Evolutionary conservation across 2,888 invertebrate genomes (phyloP), one percentile per base, ranked within the genome.

Genomic region (Globia sparganii): DNA sequence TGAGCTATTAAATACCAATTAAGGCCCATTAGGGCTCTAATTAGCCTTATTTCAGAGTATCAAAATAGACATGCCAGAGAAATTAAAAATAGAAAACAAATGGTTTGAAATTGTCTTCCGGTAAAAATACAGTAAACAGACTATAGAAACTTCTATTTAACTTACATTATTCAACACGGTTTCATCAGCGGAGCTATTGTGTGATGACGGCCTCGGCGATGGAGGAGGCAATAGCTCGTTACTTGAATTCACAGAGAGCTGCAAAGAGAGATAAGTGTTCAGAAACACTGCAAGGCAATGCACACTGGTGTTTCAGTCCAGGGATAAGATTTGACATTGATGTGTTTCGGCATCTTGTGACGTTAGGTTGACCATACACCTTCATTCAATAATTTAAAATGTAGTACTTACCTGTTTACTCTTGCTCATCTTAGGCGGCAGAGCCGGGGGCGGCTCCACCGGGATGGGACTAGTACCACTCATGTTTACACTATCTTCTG

Each of bases 361-460:
- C 13, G 2, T 8, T 13, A 13, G 21, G 13, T 46, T 28, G 13
- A 46, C 21, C 8, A 5, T 46, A 46, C 11, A 65, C 2, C 46
- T 31, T 46, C 31, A 15, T 15, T 4, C 15, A 67, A 25, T 46
- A 46, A 46, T 31, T 34, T 5, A 2, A 77, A 49, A 25, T 40
- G 21, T n/a, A 34, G 0, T 56, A 31, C 21, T 74, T 89, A 94
- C 96, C 94, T 93, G 95, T 93, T 94, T 96, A 81, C 83, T 94
- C 87, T 93, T 96, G 88, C 91, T 97, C 94, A 94, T 96, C 91
- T 97, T 97, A 62, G 97, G 97, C 46, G 97, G 97, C 78, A 97
- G 89, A 31, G 97, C 97, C 4, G 97, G 87, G 21, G 97, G 87
- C 2, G 96, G 96, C 85, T 95, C 96, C 65, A 91, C 96, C 88